Evolutionary conservation across 2,888 invertebrate species (phyloP).

Genomic region (Pseudeuparius sepicola): DNA sequence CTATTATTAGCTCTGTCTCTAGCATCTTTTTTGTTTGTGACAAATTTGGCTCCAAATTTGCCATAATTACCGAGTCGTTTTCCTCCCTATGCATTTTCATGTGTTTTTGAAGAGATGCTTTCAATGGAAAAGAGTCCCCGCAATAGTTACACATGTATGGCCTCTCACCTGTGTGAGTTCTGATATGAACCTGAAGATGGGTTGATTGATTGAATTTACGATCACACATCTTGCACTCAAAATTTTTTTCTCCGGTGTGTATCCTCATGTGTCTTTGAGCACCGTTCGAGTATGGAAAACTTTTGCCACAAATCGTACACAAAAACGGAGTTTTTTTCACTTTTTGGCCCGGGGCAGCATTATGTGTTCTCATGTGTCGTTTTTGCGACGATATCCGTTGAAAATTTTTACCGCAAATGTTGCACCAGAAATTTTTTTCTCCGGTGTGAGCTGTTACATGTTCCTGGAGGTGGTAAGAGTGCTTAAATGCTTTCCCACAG

Average conservation of each 20-base stretch:
- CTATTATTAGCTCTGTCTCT: too few species aligned
- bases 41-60: conserved; percentile 12
- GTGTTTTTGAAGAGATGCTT: conserved; percentile 31
- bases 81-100: conserved; percentile 22
- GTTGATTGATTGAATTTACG: conserved; percentile 38
- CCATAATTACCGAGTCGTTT: conserved; percentile 7
- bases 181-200: conserved; percentile 42
- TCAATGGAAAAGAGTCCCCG: conserved; percentile 34
- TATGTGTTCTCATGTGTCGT: conserved; percentile 30
- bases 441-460: conserved; percentile 32
- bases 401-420: conserved; percentile 31
- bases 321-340: conserved; percentile 33
- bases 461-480: conserved; percentile 30
- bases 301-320: conserved; percentile 35
- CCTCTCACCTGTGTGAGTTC: conserved; percentile 42
- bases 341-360: conserved; percentile 31
- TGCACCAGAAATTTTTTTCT: conserved; percentile 30
- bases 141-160: conserved; percentile 44
- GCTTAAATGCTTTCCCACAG: conserved; percentile 30
- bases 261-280: conserved; percentile 35
- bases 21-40: too few species aligned
- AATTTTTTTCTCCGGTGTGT: conserved; percentile 35
- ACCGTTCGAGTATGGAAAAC: conserved; percentile 34
- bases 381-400: conserved; percentile 30
- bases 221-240: conserved; percentile 36